Evolutionary conservation across 1,140 invertebrate species (phyloP), one percentile per base, ranked within the genome.

Genomic region (Eulimnadia texana): DNA sequence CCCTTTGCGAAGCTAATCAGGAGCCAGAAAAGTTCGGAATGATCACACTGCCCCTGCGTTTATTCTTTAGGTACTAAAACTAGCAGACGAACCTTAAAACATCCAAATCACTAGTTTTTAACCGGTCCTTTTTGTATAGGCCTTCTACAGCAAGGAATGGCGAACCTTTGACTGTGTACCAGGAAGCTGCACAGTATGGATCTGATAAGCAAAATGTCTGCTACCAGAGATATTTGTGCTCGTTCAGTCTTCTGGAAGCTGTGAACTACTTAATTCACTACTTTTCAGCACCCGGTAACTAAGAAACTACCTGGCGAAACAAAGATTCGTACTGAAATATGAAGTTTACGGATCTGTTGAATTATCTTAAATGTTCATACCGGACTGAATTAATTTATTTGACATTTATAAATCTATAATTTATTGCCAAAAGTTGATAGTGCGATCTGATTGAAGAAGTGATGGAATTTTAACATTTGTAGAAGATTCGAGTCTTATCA

Each of bases 1-100:
- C 60, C 27, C 24, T 61, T 25, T 61, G 60, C 60, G 60, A 61
- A 29, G 50, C 60, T 20, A 52, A 61, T 54, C 60, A 51, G 28
- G 28, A 54, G 22, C 60, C 60, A 27, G 51, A 61, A 23, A 50
- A 29, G 24, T 61, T 53, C 49, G 60, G 60, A 50, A 52, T 29
- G 25, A 20, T 61, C 28, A 29, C 53, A 19, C 50, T 61, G 3
- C 60, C 60, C 9, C 27, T 61, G 25, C 60, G 60, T 10, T 61
- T 52, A 16, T 54, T 61, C 9, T 52, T 52, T 10, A 52, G 50
- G n/a, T 24, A 56, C 19, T 56, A 10, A 11, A 52, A 23, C 13
- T 13, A 52, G 51, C 25, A 11, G 22, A 19, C 22, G 55, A 33
- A 10, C 13, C 24, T 57, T 27, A 57, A 57, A 33, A 23, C 10